Conservation (phyloP, 2,113 vertebrate species). For the Scomber japonicus region DNA sequence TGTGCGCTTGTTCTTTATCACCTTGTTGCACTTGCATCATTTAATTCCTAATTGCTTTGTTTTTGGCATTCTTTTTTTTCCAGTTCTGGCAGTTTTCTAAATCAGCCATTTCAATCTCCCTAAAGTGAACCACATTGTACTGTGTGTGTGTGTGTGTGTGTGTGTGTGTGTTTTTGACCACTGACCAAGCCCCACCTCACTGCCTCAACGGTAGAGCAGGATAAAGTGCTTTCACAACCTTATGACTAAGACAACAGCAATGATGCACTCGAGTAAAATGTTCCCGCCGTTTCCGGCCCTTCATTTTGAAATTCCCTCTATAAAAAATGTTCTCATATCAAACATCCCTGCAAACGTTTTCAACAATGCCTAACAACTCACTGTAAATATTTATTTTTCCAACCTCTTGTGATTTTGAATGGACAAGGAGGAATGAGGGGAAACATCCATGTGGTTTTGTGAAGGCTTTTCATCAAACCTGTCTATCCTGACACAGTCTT, state of each 20-base stretch:
- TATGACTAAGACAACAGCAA: slow-evolving; percentile 53
- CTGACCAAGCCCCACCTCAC: slow-evolving; percentile 15
- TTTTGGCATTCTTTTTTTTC: not conserved
- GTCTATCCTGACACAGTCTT: slow-evolving; percentile 36
- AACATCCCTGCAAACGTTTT: slow-evolving; percentile 48
- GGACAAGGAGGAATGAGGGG: slow-evolving; percentile 45
- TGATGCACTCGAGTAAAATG: slow-evolving; percentile 55
- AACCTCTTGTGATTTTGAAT: slow-evolving; percentile 57
- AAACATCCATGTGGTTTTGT: slow-evolving; percentile 38
- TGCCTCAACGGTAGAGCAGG: slow-evolving; percentile 18
- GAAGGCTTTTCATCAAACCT: slow-evolving; percentile 47
- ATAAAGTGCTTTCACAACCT: slow-evolving; percentile 47
- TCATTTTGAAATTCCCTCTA: slow-evolving; percentile 48
- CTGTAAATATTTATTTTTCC: slow-evolving; percentile 71
- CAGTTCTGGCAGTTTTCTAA: not conserved
- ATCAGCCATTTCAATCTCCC: not conserved
- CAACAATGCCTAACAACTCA: slow-evolving; percentile 42
- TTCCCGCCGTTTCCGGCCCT: slow-evolving; percentile 31
- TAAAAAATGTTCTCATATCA: slow-evolving; percentile 40
- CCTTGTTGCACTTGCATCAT: not conserved
- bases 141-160: not conserved
- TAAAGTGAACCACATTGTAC: not conserved
- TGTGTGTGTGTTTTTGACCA: not conserved
- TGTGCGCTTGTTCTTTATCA: not conserved
- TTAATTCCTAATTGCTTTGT: not conserved